These are phyloP conservation scores for Globia sparganii DNA, from an alignment of 2,888 invertebrate genomes.

Conservation along the genomic window DNA sequence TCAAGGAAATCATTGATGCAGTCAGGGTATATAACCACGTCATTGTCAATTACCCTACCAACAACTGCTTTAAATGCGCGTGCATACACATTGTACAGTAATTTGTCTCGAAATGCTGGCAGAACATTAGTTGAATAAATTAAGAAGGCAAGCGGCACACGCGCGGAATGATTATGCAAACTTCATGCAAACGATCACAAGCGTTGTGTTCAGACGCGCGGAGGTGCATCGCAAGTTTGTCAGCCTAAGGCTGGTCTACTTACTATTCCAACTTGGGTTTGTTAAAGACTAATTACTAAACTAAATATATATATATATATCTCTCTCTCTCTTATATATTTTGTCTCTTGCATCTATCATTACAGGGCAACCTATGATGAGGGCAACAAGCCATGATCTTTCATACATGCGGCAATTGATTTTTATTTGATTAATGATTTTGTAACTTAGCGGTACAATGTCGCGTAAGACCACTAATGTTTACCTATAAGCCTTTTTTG, in stretches of 20 bases:
- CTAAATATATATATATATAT: neutral
- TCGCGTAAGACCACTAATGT: too few species aligned
- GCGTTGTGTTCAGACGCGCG: neutral
- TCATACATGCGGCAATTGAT: too few species aligned
- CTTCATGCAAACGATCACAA: neutral
- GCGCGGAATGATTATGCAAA: conserved; percentile 9
- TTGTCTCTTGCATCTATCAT: neutral
- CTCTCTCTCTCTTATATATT: neutral
- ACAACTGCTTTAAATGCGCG: neutral
- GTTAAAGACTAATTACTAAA: neutral
- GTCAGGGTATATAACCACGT: neutral
- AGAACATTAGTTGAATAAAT: conserved; percentile 8
- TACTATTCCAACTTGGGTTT: neutral
- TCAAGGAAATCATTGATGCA: neutral
- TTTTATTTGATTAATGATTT: too few species aligned
- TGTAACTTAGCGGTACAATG: too few species aligned
- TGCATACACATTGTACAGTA: neutral
- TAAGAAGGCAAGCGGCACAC: neutral
- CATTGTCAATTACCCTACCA: neutral
- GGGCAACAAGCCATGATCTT: too few species aligned
- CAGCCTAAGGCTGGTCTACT: too few species aligned
- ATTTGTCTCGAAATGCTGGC: conserved; percentile 1
- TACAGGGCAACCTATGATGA: neutral
- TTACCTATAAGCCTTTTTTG: too few species aligned
- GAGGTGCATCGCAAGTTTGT: neutral